These are phyloP conservation scores for Podotricha telesiphe DNA, from an alignment of 2,888 invertebrate genomes.

Conservation along the genomic window DNA sequence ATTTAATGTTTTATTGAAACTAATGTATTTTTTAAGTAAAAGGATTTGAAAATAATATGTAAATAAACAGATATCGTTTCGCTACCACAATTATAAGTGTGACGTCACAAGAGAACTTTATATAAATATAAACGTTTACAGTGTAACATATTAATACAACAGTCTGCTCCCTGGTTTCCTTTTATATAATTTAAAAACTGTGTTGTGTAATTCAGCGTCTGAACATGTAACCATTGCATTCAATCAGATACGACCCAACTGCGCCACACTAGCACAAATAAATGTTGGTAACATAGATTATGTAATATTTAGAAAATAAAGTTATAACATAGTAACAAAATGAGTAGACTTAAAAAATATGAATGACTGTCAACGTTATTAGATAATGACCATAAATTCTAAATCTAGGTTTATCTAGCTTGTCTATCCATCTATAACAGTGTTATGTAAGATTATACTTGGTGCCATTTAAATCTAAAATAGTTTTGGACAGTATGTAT, in stretches of 20 bases:
- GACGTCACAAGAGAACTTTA: too few species aligned
- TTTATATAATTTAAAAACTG: neutral
- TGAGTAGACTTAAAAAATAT: neutral
- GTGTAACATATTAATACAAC: too few species aligned
- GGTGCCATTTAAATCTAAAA: neutral
- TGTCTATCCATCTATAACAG: neutral
- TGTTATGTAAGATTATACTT: neutral
- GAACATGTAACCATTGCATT: neutral
- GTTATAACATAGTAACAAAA: neutral
- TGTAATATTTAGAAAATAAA: neutral
- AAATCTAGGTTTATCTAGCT: neutral
- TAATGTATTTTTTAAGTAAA: neutral
- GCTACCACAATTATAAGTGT: too few species aligned
- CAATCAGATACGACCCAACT: neutral
- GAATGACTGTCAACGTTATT: neutral
- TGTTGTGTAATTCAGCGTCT: neutral
- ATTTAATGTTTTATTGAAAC: neutral
- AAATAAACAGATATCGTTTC: too few species aligned
- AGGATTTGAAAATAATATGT: too few species aligned
- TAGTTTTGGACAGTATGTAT: neutral
- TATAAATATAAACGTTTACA: too few species aligned
- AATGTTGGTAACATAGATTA: slow-evolving; percentile 1
- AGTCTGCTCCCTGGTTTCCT: too few species aligned
- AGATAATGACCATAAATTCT: neutral
- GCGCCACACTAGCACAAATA: neutral